Base-by-base conservation (phyloP, 2,113 vertebrate genomes). In the Poeciliopsis occidentalis region DNA sequence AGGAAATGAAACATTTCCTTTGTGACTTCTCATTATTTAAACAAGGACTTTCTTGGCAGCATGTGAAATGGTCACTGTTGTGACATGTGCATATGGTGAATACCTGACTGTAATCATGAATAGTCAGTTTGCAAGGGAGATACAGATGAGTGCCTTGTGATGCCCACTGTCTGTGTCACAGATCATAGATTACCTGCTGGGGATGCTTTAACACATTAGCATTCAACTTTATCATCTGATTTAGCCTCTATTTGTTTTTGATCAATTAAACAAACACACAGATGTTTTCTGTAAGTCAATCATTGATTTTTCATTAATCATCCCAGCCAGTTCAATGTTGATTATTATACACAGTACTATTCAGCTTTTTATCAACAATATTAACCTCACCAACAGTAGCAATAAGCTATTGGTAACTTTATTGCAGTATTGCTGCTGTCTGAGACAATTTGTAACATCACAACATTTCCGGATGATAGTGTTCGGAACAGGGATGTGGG, bases 401-500 rank as follows among this genome's bases (percentile, higher is more conserved):
- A 61, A 54, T 76, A 65, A 78, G 69, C 72, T 65, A 22, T 27
- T 81, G 47, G 41, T 67, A 70, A 86, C 67, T 80, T 84, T 74
- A 62, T 67, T 83, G 29, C 74, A 61, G 47, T 75, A 8, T 79
- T 64, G 32, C 74, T 64, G 67, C 47, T 82, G 60, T 22, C 41
- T 82, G 71, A 75, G 67, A 71, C 61, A 84, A 60, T 85, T 82
- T 79, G 64, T 32, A 81, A 72, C 79, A 85, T 82, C 66, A 75
- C 71, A 79, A 73, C 82, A 83, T 89, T 94, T 94, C 94, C 94
- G 93, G 93, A 92, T 87, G 86, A 84, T 83, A 71, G 79, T 80
- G 78, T 75, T 76, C 30, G 39, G 77, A 82, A 78, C 88, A 77
- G 64, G 27, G 41, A 77, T 75, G 75, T 72, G 71, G 71, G 78